These are phyloP conservation scores for Meiosimyza decipiens DNA, from an alignment of 2,888 invertebrate species.

Conservation along the genomic window DNA sequence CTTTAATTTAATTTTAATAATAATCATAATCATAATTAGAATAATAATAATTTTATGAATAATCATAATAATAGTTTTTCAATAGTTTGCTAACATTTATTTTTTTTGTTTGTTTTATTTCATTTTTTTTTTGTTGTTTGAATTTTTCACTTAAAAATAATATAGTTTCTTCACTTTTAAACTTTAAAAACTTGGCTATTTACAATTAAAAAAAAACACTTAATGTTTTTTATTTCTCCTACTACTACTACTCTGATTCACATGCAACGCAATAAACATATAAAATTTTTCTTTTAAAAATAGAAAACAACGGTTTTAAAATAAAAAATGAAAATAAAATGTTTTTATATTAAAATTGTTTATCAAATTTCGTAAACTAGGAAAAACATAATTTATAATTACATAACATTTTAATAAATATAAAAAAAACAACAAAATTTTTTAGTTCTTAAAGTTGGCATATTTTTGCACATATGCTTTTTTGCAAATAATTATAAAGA, in stretches of 20 bases:
- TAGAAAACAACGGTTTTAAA: slow-evolving; percentile 57
- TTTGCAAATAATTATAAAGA: slow-evolving; percentile 9
- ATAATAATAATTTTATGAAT: slow-evolving; percentile 39
- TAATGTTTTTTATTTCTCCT: slow-evolving; percentile 1
- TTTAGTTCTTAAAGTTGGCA: not conserved
- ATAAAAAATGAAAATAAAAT: not conserved
- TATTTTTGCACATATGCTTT: not conserved
- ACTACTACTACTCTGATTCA: slow-evolving; percentile 3
- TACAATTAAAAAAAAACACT: slow-evolving; percentile 22
- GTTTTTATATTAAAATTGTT: not conserved
- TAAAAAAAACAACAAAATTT: slow-evolving; percentile 25
- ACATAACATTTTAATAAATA: slow-evolving; percentile 23
- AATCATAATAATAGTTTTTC: slow-evolving; percentile 54
- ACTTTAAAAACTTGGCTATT: slow-evolving; percentile 23
- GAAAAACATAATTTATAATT: slow-evolving; percentile 21
- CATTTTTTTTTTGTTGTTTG: slow-evolving; percentile 16
- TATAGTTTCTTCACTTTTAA: slow-evolving; percentile 21
- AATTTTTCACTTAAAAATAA: slow-evolving; percentile 38
- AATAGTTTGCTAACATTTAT: slow-evolving; percentile 12
- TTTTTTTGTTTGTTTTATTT: slow-evolving; percentile 45
- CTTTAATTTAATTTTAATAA: slow-evolving; percentile 14
- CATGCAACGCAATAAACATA: slow-evolving; percentile 45
- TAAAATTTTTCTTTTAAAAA: slow-evolving; percentile 50
- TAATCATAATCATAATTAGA: slow-evolving; percentile 7
- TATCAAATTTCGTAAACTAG: slow-evolving; percentile 22